Base-by-base conservation (phyloP, 2,113 vertebrate genomes). In the Sardina pilchardus region DNA sequence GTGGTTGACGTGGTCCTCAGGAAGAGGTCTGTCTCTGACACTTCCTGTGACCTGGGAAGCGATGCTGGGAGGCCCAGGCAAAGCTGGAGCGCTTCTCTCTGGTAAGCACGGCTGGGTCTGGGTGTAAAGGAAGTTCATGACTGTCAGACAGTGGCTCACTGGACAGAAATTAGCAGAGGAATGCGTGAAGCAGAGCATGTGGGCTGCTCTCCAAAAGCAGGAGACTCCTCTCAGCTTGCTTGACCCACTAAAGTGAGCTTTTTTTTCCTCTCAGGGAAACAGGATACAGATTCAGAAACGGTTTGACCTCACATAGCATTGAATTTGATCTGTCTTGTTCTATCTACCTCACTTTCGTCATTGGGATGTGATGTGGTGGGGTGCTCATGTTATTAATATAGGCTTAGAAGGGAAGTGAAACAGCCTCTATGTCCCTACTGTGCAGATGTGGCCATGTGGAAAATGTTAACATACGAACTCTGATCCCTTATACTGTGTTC, bases 111-210 rank as follows among this genome's bases (percentile, higher is more conserved):
- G 47, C 90, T 81, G 36, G 26, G 53, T 88, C 90, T 75, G 82
- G 88, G 90, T 89, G 90, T 93, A 85, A 90, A 89, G 88, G 67
- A 19, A 88, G 92, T 90, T 88, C 88, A 85, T 90, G 90, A 88
- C 89, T 90, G 86, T 63, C 88, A 89, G 59, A 92, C 86, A 43
- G 67, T 53, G 87, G 89, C 86, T 89, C 87, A 90, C 92, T 90
- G 92, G 90, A 91, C 88, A 88, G 90, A 91, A 89, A 91, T 94
- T 89, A 93, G 91, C 86, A 84, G 88, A 91, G 89, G 93, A 94
- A 94, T 94, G 91, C 87, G 88, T 84, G 86, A 90, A 88, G 88
- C 86, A 17, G 26, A 34, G 30, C 71, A 78, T 78, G 30, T 78
- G 71, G 71, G 71, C 14, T 16, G 0, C 71, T 36, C 30, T 36